Base-by-base conservation (phyloP, 2,888 invertebrate genomes). In the Eupithecia dodoneata region DNA sequence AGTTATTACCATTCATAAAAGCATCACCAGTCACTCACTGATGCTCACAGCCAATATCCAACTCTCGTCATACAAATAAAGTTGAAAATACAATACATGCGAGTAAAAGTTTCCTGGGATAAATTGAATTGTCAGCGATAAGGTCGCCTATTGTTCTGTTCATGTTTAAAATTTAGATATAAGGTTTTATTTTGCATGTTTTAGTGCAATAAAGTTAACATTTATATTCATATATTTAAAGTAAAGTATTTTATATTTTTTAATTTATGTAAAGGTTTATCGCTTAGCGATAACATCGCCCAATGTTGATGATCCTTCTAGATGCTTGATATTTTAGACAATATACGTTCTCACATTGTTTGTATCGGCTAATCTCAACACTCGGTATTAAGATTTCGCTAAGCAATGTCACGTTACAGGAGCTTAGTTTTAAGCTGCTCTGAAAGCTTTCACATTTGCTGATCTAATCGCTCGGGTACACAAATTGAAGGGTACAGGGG, bases 341-440 rank as follows among this genome's bases (percentile, higher is more conserved):
- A 74, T 69, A 49, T 74, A 49, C 72, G 69, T 69, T 77, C 59
- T 45, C 12, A 70, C 15, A 72, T 30, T 63, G 71, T 77, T 74
- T 77, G 44, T 52, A 42, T 30, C 67, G 3, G 74, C 49, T 74
- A 59, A 72, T 74, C 73, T 74, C 59, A 74, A 73, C 73, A 55
- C 65, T 41, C 67, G 1, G 15, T 52, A 71, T 73, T 71, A 65
- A 18, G 63, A 73, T 73, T 73, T 66, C 9, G 44, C 18, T 41
- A 42, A 41, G 55, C 18, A 18, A 59, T 52, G 41, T 30, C 47
- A 71, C 30, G 41, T 66, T 42, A 66, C 66, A 66, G 7, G 66
- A 71, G 70, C 47, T 47, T 49, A 47, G 49, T 49, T 49, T 5
- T 71, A 71, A 71, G 70, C 70, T 71, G 15, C 15, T 42, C 66